These are phyloP conservation scores for Vulpes vulpes DNA, from an alignment of 2,113 vertebrate genomes.

Conservation along the genomic window DNA sequence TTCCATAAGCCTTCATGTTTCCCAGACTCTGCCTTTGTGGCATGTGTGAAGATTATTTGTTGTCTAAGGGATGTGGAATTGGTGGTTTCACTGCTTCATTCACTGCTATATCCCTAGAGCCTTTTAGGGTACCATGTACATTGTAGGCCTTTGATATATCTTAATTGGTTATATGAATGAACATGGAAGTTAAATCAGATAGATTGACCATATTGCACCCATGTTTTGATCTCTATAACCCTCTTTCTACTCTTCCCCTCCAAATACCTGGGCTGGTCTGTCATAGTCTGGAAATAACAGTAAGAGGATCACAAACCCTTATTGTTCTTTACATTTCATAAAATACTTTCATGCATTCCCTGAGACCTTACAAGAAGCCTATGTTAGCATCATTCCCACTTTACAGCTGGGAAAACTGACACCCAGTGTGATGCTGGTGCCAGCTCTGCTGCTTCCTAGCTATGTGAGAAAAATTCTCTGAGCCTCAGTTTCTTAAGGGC, in stretches of 20 bases:
- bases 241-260: background rate
- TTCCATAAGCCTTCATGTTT: rapidly evolving
- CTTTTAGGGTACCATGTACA: too few relatives aligned
- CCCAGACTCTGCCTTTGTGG: background rate
- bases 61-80: background rate
- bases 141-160: background rate
- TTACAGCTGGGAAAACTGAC: background rate
- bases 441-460: background rate
- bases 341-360: background rate
- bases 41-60: background rate
- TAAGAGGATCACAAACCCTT: background rate
- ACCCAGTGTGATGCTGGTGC: background rate
- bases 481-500: background rate
- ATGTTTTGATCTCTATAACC: background rate
- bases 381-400: background rate
- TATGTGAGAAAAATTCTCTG: background rate
- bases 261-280: background rate
- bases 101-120: background rate
- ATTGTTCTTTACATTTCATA: background rate
- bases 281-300: background rate
- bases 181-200: background rate
- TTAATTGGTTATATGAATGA: background rate
- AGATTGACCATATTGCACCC: background rate
- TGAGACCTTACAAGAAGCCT: background rate
- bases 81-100: background rate